phyloP scores from a whole-genome alignment of 2,888 invertebrate genomes.

The Flexamia atlantica region DNA sequence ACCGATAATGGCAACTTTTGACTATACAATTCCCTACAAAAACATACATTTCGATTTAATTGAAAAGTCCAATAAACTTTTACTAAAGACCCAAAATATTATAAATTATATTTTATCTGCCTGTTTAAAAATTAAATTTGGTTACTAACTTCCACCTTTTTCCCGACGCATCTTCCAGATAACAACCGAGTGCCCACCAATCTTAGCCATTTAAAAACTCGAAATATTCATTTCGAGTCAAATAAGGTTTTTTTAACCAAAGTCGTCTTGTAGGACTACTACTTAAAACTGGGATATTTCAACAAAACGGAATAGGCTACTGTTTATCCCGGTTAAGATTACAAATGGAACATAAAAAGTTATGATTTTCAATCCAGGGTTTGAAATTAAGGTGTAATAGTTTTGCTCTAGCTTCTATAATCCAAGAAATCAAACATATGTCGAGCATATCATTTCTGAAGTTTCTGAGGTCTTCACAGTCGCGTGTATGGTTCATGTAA shows the following conservation, averaged over 20 bases:
- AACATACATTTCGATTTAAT: too few relatives aligned
- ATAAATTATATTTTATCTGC: too few relatives aligned
- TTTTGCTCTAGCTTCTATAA: conserved; percentile 33
- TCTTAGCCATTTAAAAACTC: conserved; percentile 10
- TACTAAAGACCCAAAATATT: too few relatives aligned
- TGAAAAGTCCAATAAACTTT: too few relatives aligned
- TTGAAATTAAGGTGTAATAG: conserved; percentile 41
- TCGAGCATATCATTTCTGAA: background rate
- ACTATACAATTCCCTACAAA: too few relatives aligned
- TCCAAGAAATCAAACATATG: conserved; percentile 2
- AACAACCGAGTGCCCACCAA: background rate
- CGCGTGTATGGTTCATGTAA: background rate
- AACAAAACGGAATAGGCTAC: conserved; percentile 14
- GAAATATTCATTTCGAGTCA: background rate
- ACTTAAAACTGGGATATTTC: background rate
- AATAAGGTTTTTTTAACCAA: background rate
- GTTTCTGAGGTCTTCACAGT: background rate
- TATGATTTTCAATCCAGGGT: conserved; percentile 13
- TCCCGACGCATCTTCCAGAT: background rate
- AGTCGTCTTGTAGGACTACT: background rate
- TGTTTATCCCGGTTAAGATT: background rate
- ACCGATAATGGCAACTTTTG: too few relatives aligned
- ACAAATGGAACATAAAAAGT: background rate
- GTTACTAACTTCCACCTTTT: background rate
- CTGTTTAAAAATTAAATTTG: background rate